These are phyloP conservation scores for Drosophila repleta DNA, from an alignment of 1,140 invertebrate species.

Conservation along the genomic window DNA sequence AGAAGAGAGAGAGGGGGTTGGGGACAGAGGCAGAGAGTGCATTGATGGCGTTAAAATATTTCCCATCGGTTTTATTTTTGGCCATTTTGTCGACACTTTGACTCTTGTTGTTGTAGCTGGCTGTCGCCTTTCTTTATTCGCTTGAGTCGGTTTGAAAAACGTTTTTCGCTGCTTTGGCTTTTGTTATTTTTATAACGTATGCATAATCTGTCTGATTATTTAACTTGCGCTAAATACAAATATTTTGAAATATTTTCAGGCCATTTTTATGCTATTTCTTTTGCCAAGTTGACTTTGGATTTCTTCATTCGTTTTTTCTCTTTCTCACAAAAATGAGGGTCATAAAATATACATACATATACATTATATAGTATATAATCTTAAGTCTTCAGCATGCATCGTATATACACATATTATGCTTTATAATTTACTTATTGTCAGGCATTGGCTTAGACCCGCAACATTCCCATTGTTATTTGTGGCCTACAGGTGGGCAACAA, in stretches of 20 bases:
- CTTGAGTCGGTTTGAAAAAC: constrained; percentile 36
- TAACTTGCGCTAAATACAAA: constrained; percentile 81
- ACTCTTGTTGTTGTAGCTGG: constrained; percentile 15
- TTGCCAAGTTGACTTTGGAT: constrained; percentile 56
- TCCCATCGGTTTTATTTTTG: constrained; percentile 61
- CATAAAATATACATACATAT: constrained; percentile 54
- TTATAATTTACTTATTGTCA: constrained; percentile 26
- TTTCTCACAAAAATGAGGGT: constrained; percentile 63
- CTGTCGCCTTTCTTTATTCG: constrained; percentile 51
- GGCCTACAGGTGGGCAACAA: constrained; percentile 40
- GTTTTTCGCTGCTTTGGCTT: constrained; percentile 45
- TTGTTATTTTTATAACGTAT: constrained; percentile 66
- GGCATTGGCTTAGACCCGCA: constrained; percentile 33
- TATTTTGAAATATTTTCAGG: constrained; percentile 78
- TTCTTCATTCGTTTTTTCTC: constrained; percentile 28
- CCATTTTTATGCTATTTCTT: constrained; percentile 80
- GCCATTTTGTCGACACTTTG: constrained; percentile 33
- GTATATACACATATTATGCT: constrained; percentile 20
- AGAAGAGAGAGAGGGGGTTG: neutral
- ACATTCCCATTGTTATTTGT: constrained; percentile 39
- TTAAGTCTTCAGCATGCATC: constrained; percentile 34
- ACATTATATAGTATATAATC: constrained; percentile 30
- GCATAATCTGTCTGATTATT: constrained; percentile 79
- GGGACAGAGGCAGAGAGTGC: neutral
- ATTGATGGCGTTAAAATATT: constrained; percentile 62